phyloP scores from a whole-genome alignment of 2,888 invertebrate genomes.

The Cybosia mesomella region DNA sequence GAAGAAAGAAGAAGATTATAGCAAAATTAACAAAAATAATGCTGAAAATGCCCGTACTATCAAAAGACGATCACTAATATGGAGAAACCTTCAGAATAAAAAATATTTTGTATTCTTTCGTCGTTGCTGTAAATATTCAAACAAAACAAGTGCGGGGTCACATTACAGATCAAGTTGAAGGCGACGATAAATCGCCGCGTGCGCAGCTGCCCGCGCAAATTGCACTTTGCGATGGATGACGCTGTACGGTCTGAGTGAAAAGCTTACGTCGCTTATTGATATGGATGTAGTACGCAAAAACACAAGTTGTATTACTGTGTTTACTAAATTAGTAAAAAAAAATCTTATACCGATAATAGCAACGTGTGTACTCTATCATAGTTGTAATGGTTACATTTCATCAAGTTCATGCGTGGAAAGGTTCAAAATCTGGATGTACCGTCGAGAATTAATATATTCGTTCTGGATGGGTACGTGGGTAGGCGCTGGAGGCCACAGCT shows the following conservation, averaged over 20 bases:
- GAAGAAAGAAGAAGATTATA: no score
- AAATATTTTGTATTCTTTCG: not conserved
- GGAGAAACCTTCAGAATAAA: not conserved
- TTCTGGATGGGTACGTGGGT: no score
- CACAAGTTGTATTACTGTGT: no score
- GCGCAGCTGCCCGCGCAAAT: conserved; percentile 58
- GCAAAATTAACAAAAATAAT: not conserved
- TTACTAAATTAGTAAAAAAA: no score
- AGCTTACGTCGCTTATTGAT: conserved; percentile 10
- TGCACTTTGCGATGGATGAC: conserved; percentile 53
- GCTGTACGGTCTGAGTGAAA: conserved; percentile 11
- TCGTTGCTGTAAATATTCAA: conserved; percentile 22
- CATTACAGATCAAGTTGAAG: conserved; percentile 66
- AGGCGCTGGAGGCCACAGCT: no score
- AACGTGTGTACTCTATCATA: not conserved
- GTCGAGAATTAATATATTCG: no score
- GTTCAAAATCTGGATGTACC: no score
- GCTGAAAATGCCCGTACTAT: not conserved
- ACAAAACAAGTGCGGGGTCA: conserved; percentile 34
- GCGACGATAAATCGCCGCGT: conserved; percentile 62
- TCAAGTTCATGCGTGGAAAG: no score
- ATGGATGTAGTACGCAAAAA: not conserved
- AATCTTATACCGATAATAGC: not conserved
- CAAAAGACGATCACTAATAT: not conserved
- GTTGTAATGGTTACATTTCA: no score